Conservation (phyloP, 2,113 vertebrate species). For the Genyomyrus donnyi region DNA sequence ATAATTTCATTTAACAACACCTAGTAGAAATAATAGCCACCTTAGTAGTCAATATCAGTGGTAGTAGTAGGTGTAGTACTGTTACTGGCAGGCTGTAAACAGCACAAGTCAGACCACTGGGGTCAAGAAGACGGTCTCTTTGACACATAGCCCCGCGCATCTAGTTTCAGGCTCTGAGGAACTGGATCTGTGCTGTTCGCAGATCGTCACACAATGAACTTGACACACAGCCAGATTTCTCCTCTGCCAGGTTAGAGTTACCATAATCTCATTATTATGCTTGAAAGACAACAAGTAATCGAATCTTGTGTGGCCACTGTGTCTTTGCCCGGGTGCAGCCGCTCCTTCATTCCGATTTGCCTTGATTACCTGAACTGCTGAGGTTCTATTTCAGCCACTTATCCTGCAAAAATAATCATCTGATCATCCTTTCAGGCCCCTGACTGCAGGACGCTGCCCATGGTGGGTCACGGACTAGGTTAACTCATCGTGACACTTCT, state of each 20-base stretch:
- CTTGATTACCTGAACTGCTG: constrained; percentile 80
- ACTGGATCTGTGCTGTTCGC: constrained; percentile 67
- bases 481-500: not conserved
- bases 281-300: constrained; percentile 85
- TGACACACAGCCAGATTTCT: constrained; percentile 80
- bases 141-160: constrained; percentile 47
- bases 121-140: constrained; percentile 49
- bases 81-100: not conserved
- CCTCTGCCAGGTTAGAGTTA: constrained; percentile 81
- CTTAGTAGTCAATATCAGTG: not conserved
- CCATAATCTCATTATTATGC: constrained; percentile 82
- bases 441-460: constrained; percentile 40
- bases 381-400: constrained; percentile 80
- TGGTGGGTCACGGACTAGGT: not conserved
- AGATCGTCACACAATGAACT: constrained; percentile 74
- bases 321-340: constrained; percentile 59
- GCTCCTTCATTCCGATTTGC: constrained; percentile 63
- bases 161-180: constrained; percentile 66
- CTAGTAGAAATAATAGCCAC: not conserved
- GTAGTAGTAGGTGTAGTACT: not conserved
- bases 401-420: constrained; percentile 77
- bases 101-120: constrained; percentile 46
- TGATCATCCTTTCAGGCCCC: constrained; percentile 58
- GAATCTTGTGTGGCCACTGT: constrained; percentile 70
- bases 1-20: not conserved